A percentile compares a stretch with the other conserved stretches of the same genome.
These are phyloP conservation scores for Myotis davidii DNA, from an alignment of 2,113 vertebrate genomes.

Conservation along the genomic window DNA sequence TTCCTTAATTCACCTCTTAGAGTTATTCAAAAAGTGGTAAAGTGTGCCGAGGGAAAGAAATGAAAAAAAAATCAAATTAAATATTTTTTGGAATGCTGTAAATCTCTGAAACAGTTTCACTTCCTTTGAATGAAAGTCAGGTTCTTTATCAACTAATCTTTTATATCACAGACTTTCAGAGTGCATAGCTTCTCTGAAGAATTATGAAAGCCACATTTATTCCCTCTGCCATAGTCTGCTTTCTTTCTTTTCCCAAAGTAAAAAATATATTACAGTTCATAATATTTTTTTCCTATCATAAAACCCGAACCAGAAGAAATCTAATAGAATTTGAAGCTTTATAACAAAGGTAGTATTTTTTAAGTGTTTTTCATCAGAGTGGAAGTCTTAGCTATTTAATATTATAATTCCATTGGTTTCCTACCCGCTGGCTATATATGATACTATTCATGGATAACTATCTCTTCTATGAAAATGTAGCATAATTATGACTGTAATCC, in stretches of 20 bases:
- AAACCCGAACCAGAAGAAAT: constrained; percentile 49
- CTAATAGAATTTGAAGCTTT: constrained; percentile 54
- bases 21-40: constrained; percentile 12
- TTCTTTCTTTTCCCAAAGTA: constrained; percentile 26
- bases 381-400: constrained; percentile 29
- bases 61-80: background rate
- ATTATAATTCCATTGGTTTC: background rate
- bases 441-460: background rate
- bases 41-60: background rate
- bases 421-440: background rate
- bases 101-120: background rate
- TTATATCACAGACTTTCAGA: constrained; percentile 45
- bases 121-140: constrained; percentile 43
- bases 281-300: constrained; percentile 58
- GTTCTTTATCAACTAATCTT: background rate
- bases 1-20: background rate
- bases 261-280: constrained; percentile 57
- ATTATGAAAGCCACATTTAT: constrained; percentile 55
- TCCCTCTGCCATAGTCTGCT: background rate
- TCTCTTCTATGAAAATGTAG: background rate
- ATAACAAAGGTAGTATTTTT: constrained; percentile 41
- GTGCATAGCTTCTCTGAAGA: background rate
- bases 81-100: constrained; percentile 1
- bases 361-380: constrained; percentile 29
- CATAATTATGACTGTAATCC: background rate